Evolutionary conservation across 2,888 invertebrate genomes (phyloP).

Genomic region (Heteropelma amictum): DNA sequence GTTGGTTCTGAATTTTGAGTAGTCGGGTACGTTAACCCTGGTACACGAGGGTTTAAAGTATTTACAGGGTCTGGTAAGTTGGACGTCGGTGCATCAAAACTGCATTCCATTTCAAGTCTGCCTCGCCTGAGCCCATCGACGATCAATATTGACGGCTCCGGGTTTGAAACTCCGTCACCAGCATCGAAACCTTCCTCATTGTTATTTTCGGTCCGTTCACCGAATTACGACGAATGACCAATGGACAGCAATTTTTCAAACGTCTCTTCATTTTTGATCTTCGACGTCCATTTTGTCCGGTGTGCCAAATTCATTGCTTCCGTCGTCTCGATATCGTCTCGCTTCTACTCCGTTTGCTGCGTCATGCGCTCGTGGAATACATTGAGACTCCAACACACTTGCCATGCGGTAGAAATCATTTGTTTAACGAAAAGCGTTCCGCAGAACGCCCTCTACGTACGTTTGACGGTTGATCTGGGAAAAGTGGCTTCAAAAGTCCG

Average conservation of each 20-base stretch:
- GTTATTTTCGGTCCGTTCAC: neutral
- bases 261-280: neutral
- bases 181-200: neutral
- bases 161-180: slow-evolving; percentile 8
- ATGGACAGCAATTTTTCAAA: neutral
- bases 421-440: neutral
- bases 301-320: neutral
- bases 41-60: neutral
- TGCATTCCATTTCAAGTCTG: slow-evolving; percentile 17
- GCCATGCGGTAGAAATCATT: neutral
- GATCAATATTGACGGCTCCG: slow-evolving; percentile 23
- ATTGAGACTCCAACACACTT: neutral
- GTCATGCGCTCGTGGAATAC: neutral
- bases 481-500: too few relatives aligned
- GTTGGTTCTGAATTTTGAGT: neutral
- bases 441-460: neutral
- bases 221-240: neutral
- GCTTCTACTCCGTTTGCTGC: neutral
- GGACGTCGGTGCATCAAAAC: slow-evolving; percentile 4
- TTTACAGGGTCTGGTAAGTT: neutral
- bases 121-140: slow-evolving; percentile 4
- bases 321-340: neutral
- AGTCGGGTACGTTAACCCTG: neutral
- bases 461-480: too few relatives aligned
- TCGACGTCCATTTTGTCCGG: neutral